A percentile compares a stretch with the other conserved stretches of the same genome.
phyloP scores from a whole-genome alignment of 1,140 invertebrate species.

The Stenopsyche tienmushanensis region DNA sequence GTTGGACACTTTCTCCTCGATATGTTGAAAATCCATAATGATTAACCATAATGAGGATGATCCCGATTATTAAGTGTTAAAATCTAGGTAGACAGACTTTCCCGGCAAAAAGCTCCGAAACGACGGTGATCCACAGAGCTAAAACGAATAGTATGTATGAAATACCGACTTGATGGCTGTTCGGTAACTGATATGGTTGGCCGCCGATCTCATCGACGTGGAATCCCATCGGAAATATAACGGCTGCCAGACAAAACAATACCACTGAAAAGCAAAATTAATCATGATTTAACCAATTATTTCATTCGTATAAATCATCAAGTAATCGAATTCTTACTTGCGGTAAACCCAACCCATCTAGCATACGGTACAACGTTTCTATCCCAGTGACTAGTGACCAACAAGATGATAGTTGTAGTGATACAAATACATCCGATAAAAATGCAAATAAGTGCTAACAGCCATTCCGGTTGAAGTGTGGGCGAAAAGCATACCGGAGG shows the following conservation, averaged over 20 bases:
- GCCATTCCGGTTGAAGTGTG: conserved; percentile 85
- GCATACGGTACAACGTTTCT: conserved; percentile 88
- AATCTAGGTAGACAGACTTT: conserved; percentile 96
- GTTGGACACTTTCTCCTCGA: too few relatives aligned
- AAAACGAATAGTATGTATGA: conserved; percentile 95
- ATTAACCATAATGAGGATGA: too few relatives aligned
- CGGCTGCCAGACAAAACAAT: conserved; percentile 91
- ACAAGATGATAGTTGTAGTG: conserved; percentile 84
- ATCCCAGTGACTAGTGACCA: conserved; percentile 88
- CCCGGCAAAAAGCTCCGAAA: conserved; percentile 95
- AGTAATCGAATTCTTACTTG: conserved; percentile 66
- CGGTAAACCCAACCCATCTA: conserved; percentile 92
- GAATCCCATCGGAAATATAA: conserved; percentile 95
- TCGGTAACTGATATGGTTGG: conserved; percentile 91
- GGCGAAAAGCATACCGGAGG: conserved; percentile 86
- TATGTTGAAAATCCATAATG: too few relatives aligned
- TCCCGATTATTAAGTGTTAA: too few relatives aligned
- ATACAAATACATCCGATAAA: conserved; percentile 91
- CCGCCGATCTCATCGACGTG: conserved; percentile 94
- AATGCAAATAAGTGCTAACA: conserved; percentile 86
- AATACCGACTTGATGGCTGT: conserved; percentile 93
- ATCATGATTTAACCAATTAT: neutral
- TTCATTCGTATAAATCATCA: conserved; percentile 4
- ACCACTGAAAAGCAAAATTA: conserved; percentile 72
- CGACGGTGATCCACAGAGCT: conserved; percentile 93